Evolutionary conservation across 2,888 invertebrate genomes (phyloP), one percentile per base, ranked within the genome.

Genomic region (Thera britannica): DNA sequence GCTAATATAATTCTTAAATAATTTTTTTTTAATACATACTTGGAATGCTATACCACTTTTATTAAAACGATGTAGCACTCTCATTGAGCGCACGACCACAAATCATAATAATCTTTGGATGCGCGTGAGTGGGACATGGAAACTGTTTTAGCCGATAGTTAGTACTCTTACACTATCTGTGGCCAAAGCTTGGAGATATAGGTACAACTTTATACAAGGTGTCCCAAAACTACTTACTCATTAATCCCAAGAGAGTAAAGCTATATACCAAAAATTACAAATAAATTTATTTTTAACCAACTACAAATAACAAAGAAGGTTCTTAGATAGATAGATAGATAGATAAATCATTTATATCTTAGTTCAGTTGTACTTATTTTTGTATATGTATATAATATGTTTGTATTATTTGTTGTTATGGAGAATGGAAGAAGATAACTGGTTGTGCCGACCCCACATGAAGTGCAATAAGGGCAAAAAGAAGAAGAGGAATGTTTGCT

Each of bases 71-170:
- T 12, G 48, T 61, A 9, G 63, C 68, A 72, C 66, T 58, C 41
- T 52, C 2, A 44, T 23, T 58, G 48, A 44, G 4, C 60, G 74
- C 34, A 68, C 6, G 46, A 41, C 55, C 11, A 38, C 72, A 41
- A 75, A 76, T 77, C 72, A 73, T 58, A 54, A 67, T 65, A 46
- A 68, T 58, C 48, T 52, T 51, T 46, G n/a, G 64, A 58, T 78
- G 77, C 78, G 78, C 77, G 66, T 74, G 77, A 75, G 76, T 76
- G 75, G 66, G 70, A 87, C 87, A 86, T 75, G 84, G 80, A 82
- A 86, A 84, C 83, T 79, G 83, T 85, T 84, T 87, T 85, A 86
- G 79, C 68, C 68, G 44, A 55, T 73, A 9, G 44, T 9, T 7
- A 68, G 67, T 59, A 58, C 68, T 64, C 55, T 23, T 11, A 34